A percentile compares a stretch with the other conserved stretches of the same genome.
Evolutionary conservation across 30 jellyfish, hydroid and myxozoan genomes (phyloP).

Genomic region (Aurelia coerulea): DNA sequence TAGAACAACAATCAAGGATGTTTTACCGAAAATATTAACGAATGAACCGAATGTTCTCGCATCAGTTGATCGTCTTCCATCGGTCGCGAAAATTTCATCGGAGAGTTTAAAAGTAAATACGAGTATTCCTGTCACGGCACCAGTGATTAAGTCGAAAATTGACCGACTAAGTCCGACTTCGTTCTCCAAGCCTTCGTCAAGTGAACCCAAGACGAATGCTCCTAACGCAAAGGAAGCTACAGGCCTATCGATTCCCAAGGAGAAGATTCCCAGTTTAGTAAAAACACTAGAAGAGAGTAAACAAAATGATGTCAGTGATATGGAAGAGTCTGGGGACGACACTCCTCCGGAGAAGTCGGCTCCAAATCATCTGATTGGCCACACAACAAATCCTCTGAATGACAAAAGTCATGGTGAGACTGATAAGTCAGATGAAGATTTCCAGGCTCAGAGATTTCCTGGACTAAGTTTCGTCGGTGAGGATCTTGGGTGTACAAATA

Average conservation of each 20-base stretch:
- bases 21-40: background rate
- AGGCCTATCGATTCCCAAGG: background rate
- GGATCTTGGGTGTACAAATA: constrained; percentile 90
- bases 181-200: background rate
- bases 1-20: background rate
- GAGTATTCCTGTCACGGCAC: background rate
- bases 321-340: constrained; percentile 46
- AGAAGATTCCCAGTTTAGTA: constrained; percentile 3
- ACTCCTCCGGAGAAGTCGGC: background rate
- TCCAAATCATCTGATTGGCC: background rate
- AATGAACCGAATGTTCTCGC: background rate
- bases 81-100: background rate
- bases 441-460: constrained; percentile 54
- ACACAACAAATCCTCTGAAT: background rate
- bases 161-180: background rate
- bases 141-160: no score
- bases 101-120: background rate
- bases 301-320: background rate
- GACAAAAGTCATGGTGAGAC: background rate
- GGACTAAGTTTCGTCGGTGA: constrained; percentile 66
- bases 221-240: background rate
- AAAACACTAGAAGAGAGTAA: background rate
- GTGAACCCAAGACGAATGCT: background rate
- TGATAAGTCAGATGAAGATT: constrained; percentile 4
- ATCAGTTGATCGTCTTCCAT: background rate